Base-by-base conservation (phyloP, 2,113 vertebrate species). In the Vidua macroura region DNA sequence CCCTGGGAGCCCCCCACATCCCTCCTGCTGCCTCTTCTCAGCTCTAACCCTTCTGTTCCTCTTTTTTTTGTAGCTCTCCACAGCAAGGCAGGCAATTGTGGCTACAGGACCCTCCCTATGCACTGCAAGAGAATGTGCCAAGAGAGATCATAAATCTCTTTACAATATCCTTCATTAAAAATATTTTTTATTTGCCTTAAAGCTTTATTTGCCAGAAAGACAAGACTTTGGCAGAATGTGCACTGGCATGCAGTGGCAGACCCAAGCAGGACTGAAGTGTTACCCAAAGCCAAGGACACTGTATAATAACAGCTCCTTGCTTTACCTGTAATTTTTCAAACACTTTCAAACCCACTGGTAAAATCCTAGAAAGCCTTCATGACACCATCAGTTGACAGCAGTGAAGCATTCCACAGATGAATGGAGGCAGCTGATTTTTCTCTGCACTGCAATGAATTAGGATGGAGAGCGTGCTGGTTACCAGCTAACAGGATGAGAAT, bases 41-140 rank as follows among this genome's bases (percentile, higher is more conserved):
- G 64, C 68, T 83, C 83, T 90, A 77, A 90, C 76, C 17, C 72
- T 81, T 66, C 33, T 63, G 15, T 95, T 96, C 88, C 90, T 80
- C 74, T 79, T 68, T 83, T 66, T 66, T 33, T 6, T 11, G 27
- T 39, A 73, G 31, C 13, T 18, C 59, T 74, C 28, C 43, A 39
- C 23, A 88, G 33, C 2, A 6, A 90, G 41, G 27, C 30, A 25
- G 3, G 23, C 33, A 88, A 55, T 51, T 2, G 1, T 7, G 2
- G 46, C 79, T 69, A 51, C 37, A 55, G 14, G 19, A 59, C 46
- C 25, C 31, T 73, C 30, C 23, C 13, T 19, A 13, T 4, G 10
- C 62, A 27, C 43, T 62, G 17, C 55, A 77, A 22, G 14, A 70
- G 13, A n/a, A 64, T 1, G 11, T 73, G 31, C 30, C 1, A 6